Base-by-base conservation (phyloP, 2,888 invertebrate species). In the Octonoba sinensis region DNA sequence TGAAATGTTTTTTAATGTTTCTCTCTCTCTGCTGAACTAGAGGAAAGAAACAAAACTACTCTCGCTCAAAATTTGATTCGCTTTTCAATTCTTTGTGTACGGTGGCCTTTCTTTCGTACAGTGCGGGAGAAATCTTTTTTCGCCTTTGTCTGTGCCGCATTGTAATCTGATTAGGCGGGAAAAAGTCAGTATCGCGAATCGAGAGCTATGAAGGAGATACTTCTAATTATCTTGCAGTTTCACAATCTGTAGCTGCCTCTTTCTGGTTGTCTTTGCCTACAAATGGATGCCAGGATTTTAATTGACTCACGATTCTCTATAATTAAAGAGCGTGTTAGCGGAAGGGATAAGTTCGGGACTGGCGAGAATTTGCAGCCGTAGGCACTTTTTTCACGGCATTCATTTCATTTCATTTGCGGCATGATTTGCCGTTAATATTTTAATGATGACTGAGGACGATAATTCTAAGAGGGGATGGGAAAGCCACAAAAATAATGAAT, bases 221-320 rank as follows among this genome's bases (percentile, higher is more conserved):
- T 72, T 72, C 72, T 79, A 79, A 79, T 79, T 66, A 79, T 66
- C 72, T 79, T 66, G 72, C 65, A 72, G 72, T 79, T 79, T 54
- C 59, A 57, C 60, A 67, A 66, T 46, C 47, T 27, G 27, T 27
- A 27, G 27, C 27, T 27, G 27, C 27, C 27, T 66, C 59, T 66
- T 51, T 60, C 54, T 64, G 46, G 51, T 27, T 46, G 46, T 46
- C 46, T 72, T 47, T 59, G 47, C 59, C 62, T 60, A 54, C 36
- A 46, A 24, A 65, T 62, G 36, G 57, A 22, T 66, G 65, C 46
- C 54, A 47, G 36, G 72, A 60, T 72, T 72, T 79, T 79, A 79
- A 79, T 79, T 79, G 78, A 79, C 78, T 79, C 78, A 51, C 46
- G 71, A 44, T 56, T 74, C 51, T 57, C 54, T 81, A 74, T 81